phyloP scores from a whole-genome alignment of 2,113 vertebrate species.

The Cyanoramphus novaezelandiae region DNA sequence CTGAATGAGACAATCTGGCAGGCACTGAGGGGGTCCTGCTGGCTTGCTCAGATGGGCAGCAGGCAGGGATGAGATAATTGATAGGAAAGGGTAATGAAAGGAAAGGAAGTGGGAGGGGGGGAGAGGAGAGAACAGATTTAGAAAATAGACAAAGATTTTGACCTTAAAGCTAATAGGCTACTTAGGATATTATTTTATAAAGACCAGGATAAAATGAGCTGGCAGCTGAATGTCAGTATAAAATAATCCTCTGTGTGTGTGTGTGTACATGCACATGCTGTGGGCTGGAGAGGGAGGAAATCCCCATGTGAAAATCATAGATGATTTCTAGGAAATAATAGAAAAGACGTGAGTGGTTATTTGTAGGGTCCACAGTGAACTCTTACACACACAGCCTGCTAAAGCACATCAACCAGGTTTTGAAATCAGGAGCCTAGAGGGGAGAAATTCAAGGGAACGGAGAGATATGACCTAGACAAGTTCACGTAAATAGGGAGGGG shows the following conservation, averaged over 20 bases:
- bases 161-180: conserved; percentile 69
- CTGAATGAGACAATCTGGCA: conserved; percentile 72
- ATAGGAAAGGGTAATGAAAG: conserved; percentile 73
- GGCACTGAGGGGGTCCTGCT: conserved; percentile 64
- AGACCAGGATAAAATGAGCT: conserved; percentile 36
- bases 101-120: conserved; percentile 36
- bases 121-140: conserved; percentile 40
- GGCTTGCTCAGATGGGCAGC: conserved; percentile 66
- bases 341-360: neutral
- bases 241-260: neutral
- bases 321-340: neutral
- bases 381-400: neutral
- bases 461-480: neutral
- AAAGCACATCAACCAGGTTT: neutral
- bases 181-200: conserved; percentile 65
- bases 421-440: neutral
- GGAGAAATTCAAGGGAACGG: neutral
- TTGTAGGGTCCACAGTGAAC: neutral
- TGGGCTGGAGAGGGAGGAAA: neutral
- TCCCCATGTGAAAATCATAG: neutral
- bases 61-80: conserved; percentile 73
- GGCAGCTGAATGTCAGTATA: conserved; percentile 42
- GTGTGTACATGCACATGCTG: fast-evolving
- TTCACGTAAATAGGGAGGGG: neutral
- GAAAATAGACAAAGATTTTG: conserved; percentile 70